These are phyloP conservation scores for Sphecodes monilicornis DNA, from an alignment of 2,888 invertebrate species.

Conservation along the genomic window DNA sequence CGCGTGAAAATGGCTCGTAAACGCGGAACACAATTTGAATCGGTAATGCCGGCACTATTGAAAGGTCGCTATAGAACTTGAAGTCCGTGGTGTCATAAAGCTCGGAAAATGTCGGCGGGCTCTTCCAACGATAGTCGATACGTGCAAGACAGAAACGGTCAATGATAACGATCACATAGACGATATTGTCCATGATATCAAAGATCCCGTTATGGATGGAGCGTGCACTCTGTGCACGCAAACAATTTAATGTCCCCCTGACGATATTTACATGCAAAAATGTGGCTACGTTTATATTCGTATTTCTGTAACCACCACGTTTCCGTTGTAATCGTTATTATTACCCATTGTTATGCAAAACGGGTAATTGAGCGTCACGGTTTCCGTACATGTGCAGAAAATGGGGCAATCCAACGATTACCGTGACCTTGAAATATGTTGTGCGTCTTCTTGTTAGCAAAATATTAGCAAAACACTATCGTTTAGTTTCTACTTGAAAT, in stretches of 20 bases:
- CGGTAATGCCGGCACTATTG: constrained; percentile 73
- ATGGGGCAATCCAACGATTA: background rate
- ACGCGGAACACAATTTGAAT: constrained; percentile 76
- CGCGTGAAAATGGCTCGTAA: constrained; percentile 74
- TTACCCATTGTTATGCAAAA: background rate
- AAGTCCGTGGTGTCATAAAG: constrained; percentile 67
- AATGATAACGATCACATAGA: constrained; percentile 40
- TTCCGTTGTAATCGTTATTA: background rate
- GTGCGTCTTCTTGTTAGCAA: background rate
- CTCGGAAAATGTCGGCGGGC: constrained; percentile 54
- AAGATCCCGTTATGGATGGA: constrained; percentile 21
- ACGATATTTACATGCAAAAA: background rate
- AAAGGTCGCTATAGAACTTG: constrained; percentile 73
- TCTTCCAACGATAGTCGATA: constrained; percentile 43
- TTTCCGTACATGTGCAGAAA: background rate
- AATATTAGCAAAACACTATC: background rate
- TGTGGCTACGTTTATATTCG: background rate
- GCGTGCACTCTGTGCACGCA: background rate
- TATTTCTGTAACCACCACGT: background rate
- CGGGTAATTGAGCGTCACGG: background rate
- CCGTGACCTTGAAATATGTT: background rate
- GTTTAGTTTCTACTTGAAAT: background rate
- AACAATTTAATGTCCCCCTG: background rate
- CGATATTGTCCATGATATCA: constrained; percentile 19
- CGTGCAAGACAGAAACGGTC: constrained; percentile 23